These are phyloP conservation scores for Alectura lathami DNA, from an alignment of 2,113 vertebrate species.

Conservation along the genomic window DNA sequence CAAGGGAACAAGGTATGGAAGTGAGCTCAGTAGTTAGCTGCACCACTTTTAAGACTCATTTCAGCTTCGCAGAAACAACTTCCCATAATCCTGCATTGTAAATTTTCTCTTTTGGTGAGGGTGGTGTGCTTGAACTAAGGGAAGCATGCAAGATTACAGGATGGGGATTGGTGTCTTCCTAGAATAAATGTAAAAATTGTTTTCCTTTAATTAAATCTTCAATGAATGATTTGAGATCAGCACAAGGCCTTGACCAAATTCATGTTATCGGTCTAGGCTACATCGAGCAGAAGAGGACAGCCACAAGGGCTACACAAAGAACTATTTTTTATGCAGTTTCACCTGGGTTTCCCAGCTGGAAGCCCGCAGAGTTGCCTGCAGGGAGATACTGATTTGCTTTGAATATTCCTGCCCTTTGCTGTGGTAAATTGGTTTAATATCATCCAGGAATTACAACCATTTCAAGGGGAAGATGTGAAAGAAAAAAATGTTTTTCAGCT, in stretches of 20 bases:
- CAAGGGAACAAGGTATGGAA: not conserved
- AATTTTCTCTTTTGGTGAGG: not conserved
- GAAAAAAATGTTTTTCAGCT: not conserved
- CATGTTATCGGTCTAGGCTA: not conserved
- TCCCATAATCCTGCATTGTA: not conserved
- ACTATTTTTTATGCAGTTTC: not conserved
- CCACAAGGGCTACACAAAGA: not conserved
- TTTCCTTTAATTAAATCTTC: not conserved
- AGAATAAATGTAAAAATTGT: not conserved
- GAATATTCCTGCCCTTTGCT: slow-evolving; percentile 1
- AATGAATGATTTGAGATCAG: not conserved
- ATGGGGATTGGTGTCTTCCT: not conserved
- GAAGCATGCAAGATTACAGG: not conserved
- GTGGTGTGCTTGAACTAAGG: not conserved
- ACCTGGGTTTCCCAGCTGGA: not conserved
- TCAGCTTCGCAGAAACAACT: not conserved
- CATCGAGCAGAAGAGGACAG: not conserved
- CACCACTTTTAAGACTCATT: not conserved
- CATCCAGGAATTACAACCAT: not conserved
- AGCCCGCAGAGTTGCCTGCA: not conserved
- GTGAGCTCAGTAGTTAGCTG: not conserved
- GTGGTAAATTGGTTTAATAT: not conserved
- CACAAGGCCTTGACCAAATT: not conserved
- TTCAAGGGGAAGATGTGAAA: not conserved
- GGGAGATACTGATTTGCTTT: not conserved